Conservation (phyloP, 1,140 invertebrate genomes). For the Dryas iulia region DNA sequence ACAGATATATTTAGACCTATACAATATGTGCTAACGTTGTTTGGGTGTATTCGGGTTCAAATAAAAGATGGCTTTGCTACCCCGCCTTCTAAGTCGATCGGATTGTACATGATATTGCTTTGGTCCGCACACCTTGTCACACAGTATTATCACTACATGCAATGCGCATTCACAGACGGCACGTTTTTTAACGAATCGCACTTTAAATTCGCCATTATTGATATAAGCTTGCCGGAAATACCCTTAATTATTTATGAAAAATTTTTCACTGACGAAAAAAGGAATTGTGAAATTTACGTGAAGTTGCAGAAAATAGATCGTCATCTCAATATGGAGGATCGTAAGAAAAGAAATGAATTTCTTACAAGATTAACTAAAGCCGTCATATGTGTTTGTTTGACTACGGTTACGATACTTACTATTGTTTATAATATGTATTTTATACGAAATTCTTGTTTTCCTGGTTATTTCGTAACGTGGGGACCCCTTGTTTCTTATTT, state of each 20-base stretch:
- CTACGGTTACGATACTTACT: background rate
- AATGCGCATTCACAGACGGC: background rate
- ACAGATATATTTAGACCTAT: slow-evolving; percentile 39
- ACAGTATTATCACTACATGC: background rate
- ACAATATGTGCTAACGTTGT: slow-evolving; percentile 30
- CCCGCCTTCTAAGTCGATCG: slow-evolving; percentile 28
- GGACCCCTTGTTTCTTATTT: background rate
- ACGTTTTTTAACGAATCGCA: background rate
- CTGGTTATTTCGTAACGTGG: background rate
- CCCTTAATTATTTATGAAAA: background rate
- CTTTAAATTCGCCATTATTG: background rate
- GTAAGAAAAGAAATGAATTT: background rate
- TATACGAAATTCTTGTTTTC: background rate
- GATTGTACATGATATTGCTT: slow-evolving; percentile 13
- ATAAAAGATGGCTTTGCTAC: slow-evolving; percentile 44
- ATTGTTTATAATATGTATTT: slow-evolving; percentile 1
- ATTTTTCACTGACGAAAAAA: background rate
- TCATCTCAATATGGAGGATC: slow-evolving; percentile 32
- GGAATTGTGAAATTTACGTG: slow-evolving; percentile 39
- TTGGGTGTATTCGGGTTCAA: slow-evolving; percentile 38
- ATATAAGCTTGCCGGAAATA: background rate
- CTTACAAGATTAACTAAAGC: background rate
- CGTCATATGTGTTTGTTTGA: background rate
- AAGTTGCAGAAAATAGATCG: slow-evolving; percentile 54
- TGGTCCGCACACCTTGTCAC: background rate